phyloP scores from a whole-genome alignment of 2,888 invertebrate species.

The Ochropleura leucogaster region DNA sequence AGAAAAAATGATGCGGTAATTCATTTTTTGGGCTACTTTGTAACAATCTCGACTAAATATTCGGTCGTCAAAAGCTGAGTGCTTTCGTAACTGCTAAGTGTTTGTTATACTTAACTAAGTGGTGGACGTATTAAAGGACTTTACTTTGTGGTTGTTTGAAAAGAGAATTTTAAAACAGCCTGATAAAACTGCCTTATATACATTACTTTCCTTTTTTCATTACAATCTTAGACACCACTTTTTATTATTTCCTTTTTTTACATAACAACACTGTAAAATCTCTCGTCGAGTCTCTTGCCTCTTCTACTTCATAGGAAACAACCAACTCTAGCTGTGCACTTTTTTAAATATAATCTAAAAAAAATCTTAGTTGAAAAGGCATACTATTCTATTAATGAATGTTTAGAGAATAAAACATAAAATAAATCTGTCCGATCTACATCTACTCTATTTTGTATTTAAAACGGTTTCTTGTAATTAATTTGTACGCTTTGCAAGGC shows the following conservation, averaged over 20 bases:
- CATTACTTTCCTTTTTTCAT: slow-evolving; percentile 1
- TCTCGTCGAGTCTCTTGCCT: too few species aligned
- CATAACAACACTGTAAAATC: too few species aligned
- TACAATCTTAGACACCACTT: slow-evolving; percentile 12
- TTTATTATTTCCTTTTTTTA: not conserved
- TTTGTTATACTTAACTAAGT: slow-evolving; percentile 58
- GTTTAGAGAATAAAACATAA: too few species aligned
- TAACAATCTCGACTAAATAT: slow-evolving; percentile 56
- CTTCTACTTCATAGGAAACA: too few species aligned
- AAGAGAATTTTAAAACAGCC: slow-evolving; percentile 30
- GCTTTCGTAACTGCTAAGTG: slow-evolving; percentile 54
- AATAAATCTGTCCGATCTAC: too few species aligned
- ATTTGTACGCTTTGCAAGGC: too few species aligned
- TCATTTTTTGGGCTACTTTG: slow-evolving; percentile 47
- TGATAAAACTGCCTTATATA: slow-evolving; percentile 1
- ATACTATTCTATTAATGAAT: too few species aligned
- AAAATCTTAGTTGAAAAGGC: too few species aligned
- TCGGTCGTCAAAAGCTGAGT: slow-evolving; percentile 53
- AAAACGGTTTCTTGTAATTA: too few species aligned
- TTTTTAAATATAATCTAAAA: too few species aligned
- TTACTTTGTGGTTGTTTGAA: slow-evolving; percentile 35
- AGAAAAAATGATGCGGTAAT: slow-evolving; percentile 26
- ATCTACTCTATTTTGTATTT: too few species aligned
- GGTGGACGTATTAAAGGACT: slow-evolving; percentile 41
- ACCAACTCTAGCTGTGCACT: too few species aligned